Base-by-base conservation (phyloP, 2,113 vertebrate genomes). In the Euleptes europaea region DNA sequence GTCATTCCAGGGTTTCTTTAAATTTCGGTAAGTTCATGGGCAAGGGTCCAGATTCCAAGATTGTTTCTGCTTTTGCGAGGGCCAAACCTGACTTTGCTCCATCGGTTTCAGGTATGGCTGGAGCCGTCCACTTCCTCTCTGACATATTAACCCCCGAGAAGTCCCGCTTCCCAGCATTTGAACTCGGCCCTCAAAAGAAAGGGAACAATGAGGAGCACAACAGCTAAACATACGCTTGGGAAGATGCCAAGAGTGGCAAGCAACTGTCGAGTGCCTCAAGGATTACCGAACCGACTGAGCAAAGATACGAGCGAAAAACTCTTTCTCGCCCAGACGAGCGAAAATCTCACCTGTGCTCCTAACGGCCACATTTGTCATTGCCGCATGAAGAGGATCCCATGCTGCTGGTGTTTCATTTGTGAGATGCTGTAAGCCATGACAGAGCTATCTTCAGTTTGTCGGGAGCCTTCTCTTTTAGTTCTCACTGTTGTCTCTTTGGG, bases 101-200 rank as follows among this genome's bases (percentile, higher is more conserved):
- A 2, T 88, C 1, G 40, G 1, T 94, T 94, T 85, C 91, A 99
- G 99, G 99, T 76, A 99, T 99, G 98, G 99, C 98, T 0, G 98
- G 99, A 57, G 94, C 98, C 14, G 96, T 99, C 93, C 96, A 99
- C 93, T 99, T 97, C 93, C 97, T 99, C 13, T 99, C 98, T 0
- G 99, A 99, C 78, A 80, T 99, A 91, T 86, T 94, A 14, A 92
- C 93, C 21, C 98, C 98, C 0, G 98, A 98, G 90, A 94, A 96
- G 1, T 97, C 98, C 63, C 94, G 94, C 90, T 99, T 99, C 90
- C 99, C 99, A 49, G 99, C 98, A 0, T 99, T 99, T 96, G 98
- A 99, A 95, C 97, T 99, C 88, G 97, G 96, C 96, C 92, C 92
- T 89, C 89, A 90, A 51, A 90, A 79, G 88, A 93, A 54, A 69